phyloP scores from a whole-genome alignment of 2,888 invertebrate species.

The Xestia rhomboidea region DNA sequence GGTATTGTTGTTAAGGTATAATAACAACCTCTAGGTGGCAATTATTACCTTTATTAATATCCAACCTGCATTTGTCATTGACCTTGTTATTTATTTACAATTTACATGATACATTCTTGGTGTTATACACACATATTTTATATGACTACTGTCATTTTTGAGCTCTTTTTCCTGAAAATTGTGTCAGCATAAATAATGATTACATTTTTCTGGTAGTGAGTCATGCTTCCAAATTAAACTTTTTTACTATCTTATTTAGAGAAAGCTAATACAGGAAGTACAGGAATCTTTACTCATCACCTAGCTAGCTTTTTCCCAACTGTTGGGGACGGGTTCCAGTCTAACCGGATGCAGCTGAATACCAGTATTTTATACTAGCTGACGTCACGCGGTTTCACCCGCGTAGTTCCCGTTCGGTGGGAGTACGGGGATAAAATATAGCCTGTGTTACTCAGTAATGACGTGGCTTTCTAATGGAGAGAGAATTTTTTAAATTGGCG shows the following conservation, averaged over 20 bases:
- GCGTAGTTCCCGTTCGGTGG: too few species aligned
- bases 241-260: background rate
- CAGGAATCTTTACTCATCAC: too few species aligned
- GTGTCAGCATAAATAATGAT: background rate
- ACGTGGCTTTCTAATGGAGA: too few species aligned
- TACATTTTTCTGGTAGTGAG: background rate
- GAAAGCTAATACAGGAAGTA: background rate
- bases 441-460: too few species aligned
- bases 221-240: slow-evolving; percentile 5
- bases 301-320: background rate
- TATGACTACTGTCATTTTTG: background rate
- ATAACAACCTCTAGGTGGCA: background rate
- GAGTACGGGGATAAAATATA: too few species aligned
- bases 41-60: slow-evolving; percentile 2
- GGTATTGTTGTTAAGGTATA: background rate
- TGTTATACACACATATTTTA: background rate
- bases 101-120: slow-evolving; percentile 5
- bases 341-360: background rate
- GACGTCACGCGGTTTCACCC: too few species aligned
- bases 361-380: too few species aligned
- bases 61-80: background rate
- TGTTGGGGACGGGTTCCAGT: background rate
- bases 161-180: slow-evolving; percentile 30
- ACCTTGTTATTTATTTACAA: slow-evolving; percentile 4
- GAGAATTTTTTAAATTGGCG: too few species aligned